Evolutionary conservation across 1,140 invertebrate genomes (phyloP).

Genomic region (Drosophila nigrodunni): DNA sequence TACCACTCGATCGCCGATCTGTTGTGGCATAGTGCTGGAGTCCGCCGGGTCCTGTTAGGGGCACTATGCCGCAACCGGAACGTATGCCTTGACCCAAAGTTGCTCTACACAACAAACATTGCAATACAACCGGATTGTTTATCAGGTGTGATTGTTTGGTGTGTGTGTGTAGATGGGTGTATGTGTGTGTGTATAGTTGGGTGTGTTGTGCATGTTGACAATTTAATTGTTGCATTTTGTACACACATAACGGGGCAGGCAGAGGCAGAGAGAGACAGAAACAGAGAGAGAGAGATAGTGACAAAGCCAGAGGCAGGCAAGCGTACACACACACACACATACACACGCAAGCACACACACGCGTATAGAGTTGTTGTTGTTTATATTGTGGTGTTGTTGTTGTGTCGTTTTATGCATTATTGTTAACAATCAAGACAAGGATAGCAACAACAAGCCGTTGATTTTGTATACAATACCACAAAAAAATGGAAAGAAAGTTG

Average conservation of each 20-base stretch:
- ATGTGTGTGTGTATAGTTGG: slow-evolving; percentile 42
- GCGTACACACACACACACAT: slow-evolving; percentile 49
- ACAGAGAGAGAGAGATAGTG: slow-evolving; percentile 39
- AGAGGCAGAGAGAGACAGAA: slow-evolving; percentile 38
- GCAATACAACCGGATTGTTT: slow-evolving; percentile 78
- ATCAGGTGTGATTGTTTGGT: slow-evolving; percentile 29
- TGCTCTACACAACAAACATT: slow-evolving; percentile 86
- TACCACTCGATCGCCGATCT: slow-evolving; percentile 85
- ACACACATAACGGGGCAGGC: slow-evolving; percentile 61
- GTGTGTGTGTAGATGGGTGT: slow-evolving; percentile 32
- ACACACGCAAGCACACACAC: slow-evolving; percentile 45
- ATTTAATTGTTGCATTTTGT: slow-evolving; percentile 49
- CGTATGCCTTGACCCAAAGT: slow-evolving; percentile 88
- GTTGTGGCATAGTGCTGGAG: slow-evolving; percentile 81
- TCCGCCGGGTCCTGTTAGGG: slow-evolving; percentile 85
- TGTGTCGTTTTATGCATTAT: slow-evolving; percentile 52
- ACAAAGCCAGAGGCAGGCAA: slow-evolving; percentile 33
- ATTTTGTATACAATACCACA: slow-evolving; percentile 53
- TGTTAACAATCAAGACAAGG: slow-evolving; percentile 63
- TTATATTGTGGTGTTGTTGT: slow-evolving; percentile 38
- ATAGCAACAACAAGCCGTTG: slow-evolving; percentile 76
- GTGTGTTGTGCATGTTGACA: slow-evolving; percentile 58
- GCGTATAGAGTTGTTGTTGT: slow-evolving; percentile 27
- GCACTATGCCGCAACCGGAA: slow-evolving; percentile 85
- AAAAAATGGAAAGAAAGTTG: slow-evolving; percentile 41